phyloP scores from a whole-genome alignment of 2,797 vertebrate species.

The Dromococcyx pavoninus region DNA sequence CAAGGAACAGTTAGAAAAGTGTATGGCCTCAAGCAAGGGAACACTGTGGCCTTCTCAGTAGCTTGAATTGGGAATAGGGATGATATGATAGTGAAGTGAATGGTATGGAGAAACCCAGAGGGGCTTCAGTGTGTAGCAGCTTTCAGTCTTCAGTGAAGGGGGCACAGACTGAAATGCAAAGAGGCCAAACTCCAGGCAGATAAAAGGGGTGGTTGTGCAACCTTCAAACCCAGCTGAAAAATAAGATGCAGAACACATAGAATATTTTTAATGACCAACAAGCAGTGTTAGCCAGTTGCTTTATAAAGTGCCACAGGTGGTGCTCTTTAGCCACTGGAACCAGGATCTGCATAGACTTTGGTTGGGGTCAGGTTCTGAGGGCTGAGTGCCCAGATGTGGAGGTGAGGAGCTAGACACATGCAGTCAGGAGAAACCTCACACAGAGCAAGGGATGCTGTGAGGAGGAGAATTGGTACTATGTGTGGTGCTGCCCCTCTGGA shows the following conservation, averaged over 20 bases:
- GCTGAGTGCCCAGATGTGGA: not conserved
- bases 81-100: not conserved
- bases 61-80: not conserved
- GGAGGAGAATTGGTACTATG: not conserved
- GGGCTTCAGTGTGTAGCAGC: not conserved
- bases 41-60: not conserved
- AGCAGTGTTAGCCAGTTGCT: not conserved
- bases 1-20: not conserved
- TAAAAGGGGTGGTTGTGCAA: not conserved
- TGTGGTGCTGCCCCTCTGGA: not conserved
- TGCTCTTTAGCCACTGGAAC: slow-evolving; percentile 8
- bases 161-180: not conserved
- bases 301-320: not conserved
- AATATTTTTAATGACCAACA: not conserved
- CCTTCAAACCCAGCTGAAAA: not conserved
- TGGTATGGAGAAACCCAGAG: not conserved
- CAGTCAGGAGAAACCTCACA: not conserved
- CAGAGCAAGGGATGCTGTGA: not conserved
- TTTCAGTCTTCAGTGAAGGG: not conserved
- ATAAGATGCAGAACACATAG: not conserved
- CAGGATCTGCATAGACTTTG: not conserved
- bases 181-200: not conserved
- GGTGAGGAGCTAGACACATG: not conserved
- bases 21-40: not conserved
- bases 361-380: not conserved